Evolutionary conservation across 2,888 invertebrate species (phyloP), one percentile per base, ranked within the genome.

Genomic region (Metopia argyrocephala): DNA sequence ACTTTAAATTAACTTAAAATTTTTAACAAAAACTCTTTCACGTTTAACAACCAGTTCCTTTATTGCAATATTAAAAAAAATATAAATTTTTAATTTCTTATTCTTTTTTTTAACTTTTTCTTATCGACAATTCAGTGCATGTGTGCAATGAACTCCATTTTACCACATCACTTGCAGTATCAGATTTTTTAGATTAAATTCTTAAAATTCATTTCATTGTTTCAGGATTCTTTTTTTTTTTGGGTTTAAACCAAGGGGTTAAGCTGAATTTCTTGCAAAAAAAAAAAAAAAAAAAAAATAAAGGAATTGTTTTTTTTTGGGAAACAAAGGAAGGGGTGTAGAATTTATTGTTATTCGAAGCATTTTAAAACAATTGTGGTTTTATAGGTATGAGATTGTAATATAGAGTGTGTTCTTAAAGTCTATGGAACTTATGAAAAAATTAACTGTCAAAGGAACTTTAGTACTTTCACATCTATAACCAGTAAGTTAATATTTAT

Each of bases 161-260:
- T 61, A 5, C 20, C n/a, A 38, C 50, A 21, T 66, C 52, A 5
- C 20, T n/a, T 52, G 38, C 27, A 18, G 6, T 75, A 50, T 20
- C 57, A 50, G 62, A 20, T 64, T 65, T 64, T 65, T 64, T 59
- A 76, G 70, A 76, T 65, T 76, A 70, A 70, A 64, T 70, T 76
- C 64, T 76, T 70, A 57, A 52, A 64, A 70, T 76, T 65, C 38
- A 50, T 75, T 59, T 59, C 21, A 50, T 3, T 21, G 27, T 23
- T 31, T n/a, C 3, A 31, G 57, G 18, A 3, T 7, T 54, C 5
- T 27, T 5, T 7, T 28, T 9, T 56, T 12, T 54, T 0, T 5
- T 18, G 20, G 21, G 1, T 25, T 57, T 48, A 23, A 15, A 23
- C 23, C 31, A 12, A 27, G 27, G 50, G 20, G 57, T 64, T 64